Evolutionary conservation across 2,797 vertebrate genomes (phyloP), one percentile per base, ranked within the genome.

Genomic region (Manis crassicaudata): DNA sequence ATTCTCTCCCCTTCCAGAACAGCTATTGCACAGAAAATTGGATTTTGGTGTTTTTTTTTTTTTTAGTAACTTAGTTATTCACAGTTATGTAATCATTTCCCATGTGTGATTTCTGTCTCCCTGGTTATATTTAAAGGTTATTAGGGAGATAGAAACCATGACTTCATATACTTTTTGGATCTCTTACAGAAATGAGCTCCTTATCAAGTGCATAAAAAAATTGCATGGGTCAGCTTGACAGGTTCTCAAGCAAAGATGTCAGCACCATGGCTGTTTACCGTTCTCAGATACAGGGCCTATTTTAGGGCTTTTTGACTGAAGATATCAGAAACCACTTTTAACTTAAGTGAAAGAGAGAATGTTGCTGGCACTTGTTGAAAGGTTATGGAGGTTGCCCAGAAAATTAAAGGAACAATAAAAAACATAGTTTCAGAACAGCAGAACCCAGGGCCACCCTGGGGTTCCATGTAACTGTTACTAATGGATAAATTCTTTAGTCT

Each of bases 11-110:
- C 87, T 85, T 73, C 27, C 6, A 87, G 12, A 90, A 52, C 32
- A 77, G 23, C 11, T 63, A 29, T 83, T 82, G 20, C 14, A 54
- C 21, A 88, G 27, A 94, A 87, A 88, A 67, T 7, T 56, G 32
- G 10, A 23, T 50, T 32, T 65, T 25, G 21, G 9, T 23, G 5
- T 21, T 23, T 37, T 62, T 63, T 90, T 79, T 43, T 65, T 68
- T 58, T 76, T 92, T 93, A 50, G 27, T 90, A 73, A 88, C 43
- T 94, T 77, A 43, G 25, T 81, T 80, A 82, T 87, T 93, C 52
- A 43, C 93, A 79, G 43, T 65, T 89, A 14, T 70, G 7, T 70
- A 72, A 89, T 73, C 32, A 77, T 94, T 86, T 58, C 37, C 37
- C n/a, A 18, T 18, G 11, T 94, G 13, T 56, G 65, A 65, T 76